These are phyloP conservation scores for Augochlorella aurata DNA, from an alignment of 2,888 invertebrate genomes.

Conservation along the genomic window DNA sequence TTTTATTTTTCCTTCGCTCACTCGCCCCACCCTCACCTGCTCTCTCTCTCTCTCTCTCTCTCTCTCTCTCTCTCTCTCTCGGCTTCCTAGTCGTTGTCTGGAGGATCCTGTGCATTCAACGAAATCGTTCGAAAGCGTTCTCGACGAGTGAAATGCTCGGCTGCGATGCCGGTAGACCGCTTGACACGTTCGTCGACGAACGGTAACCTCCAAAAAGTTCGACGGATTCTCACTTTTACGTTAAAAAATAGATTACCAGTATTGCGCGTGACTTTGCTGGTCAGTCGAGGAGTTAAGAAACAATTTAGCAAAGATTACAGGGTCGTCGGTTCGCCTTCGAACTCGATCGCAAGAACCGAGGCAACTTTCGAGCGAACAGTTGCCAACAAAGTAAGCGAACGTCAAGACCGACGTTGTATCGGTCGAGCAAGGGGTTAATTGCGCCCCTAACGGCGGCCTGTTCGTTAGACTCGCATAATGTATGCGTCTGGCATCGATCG, in stretches of 20 bases:
- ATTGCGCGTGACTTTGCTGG: too few species aligned
- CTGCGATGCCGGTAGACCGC: constrained; percentile 37
- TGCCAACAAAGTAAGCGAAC: too few species aligned
- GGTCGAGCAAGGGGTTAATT: too few species aligned
- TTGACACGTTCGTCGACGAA: constrained; percentile 7
- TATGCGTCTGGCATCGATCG: constrained; percentile 30
- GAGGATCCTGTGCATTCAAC: constrained; percentile 39
- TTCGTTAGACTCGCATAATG: not conserved
- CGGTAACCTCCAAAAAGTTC: too few species aligned
- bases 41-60: not conserved
- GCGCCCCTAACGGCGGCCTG: too few species aligned
- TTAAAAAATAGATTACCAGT: too few species aligned
- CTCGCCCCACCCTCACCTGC: not conserved
- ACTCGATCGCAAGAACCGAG: too few species aligned
- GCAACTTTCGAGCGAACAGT: too few species aligned
- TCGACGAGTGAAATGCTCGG: constrained; percentile 42
- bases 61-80: not conserved
- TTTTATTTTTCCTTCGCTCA: not conserved
- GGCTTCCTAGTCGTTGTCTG: not conserved
- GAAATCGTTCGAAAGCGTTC: constrained; percentile 36
- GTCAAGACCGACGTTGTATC: too few species aligned
- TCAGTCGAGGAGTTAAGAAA: too few species aligned
- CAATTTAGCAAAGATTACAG: too few species aligned
- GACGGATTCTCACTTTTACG: not conserved
- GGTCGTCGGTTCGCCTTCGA: too few species aligned